These are phyloP conservation scores for Charadrius vociferus DNA, from an alignment of 2,113 vertebrate genomes.

Conservation along the genomic window DNA sequence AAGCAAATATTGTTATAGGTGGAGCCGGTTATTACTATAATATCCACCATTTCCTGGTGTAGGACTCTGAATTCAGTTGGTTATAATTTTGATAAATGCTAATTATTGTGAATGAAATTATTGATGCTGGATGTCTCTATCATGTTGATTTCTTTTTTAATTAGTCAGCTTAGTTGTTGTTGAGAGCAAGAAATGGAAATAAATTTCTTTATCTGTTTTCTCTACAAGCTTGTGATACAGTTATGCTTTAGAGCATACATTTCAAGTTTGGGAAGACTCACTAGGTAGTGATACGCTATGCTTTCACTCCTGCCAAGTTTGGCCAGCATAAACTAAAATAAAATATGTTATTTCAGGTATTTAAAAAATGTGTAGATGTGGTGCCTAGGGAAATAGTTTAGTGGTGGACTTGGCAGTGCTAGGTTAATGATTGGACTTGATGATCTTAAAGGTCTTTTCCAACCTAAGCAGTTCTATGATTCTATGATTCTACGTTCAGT, in stretches of 20 bases:
- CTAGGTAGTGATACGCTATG: not conserved
- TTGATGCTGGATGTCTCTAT: not conserved
- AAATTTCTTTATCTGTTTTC: not conserved
- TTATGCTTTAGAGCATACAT: not conserved
- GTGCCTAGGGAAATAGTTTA: not conserved
- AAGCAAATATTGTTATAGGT: constrained; percentile 16
- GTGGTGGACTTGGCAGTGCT: not conserved
- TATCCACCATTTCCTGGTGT: constrained; percentile 2
- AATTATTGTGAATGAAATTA: constrained; percentile 36
- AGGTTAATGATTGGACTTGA: not conserved
- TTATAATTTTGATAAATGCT: constrained; percentile 1
- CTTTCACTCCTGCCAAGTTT: not conserved
- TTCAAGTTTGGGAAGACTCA: not conserved
- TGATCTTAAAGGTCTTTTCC: not conserved
- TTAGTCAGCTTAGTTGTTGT: not conserved
- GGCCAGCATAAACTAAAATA: not conserved
- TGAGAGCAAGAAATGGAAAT: not conserved
- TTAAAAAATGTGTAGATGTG: not conserved
- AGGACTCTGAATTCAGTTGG: not conserved
- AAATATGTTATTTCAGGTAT: not conserved
- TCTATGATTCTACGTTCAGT: not conserved
- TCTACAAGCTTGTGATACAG: not conserved
- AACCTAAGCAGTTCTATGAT: not conserved
- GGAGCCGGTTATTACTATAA: not conserved
- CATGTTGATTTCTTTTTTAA: not conserved